Percentiles rank a stretch among this genome's conserved stretches.
Evolutionary conservation across 2,797 vertebrate species (phyloP).

Genomic region (Clarias pachynema): DNA sequence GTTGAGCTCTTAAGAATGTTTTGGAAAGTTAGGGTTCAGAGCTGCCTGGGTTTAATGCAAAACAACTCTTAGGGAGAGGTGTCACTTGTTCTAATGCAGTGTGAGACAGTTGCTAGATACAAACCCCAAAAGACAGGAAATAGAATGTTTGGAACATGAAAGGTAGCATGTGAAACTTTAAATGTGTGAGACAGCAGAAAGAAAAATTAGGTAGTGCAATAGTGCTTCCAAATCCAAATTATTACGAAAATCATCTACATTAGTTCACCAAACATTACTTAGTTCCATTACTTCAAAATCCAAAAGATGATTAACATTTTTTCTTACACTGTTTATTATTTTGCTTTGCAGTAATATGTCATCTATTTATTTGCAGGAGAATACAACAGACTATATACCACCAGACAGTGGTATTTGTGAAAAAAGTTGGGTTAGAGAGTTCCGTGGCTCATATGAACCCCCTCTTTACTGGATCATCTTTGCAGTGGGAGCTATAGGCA

Average conservation of each 20-base stretch:
- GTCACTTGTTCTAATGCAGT: slow-evolving; percentile 27
- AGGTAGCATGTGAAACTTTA: slow-evolving; percentile 7
- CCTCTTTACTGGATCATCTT: slow-evolving; percentile 85
- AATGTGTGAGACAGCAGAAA: slow-evolving; percentile 28
- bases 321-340: neutral
- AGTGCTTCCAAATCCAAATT: neutral
- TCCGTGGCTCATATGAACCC: slow-evolving; percentile 76
- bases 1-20: slow-evolving; percentile 33
- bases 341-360: neutral
- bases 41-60: slow-evolving; percentile 33
- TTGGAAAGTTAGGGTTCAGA: slow-evolving; percentile 24
- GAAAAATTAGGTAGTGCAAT: neutral
- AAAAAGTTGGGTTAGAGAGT: slow-evolving; percentile 70
- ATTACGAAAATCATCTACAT: neutral
- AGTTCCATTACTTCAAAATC: neutral
- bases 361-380: slow-evolving; percentile 8
- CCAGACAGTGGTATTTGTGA: slow-evolving; percentile 60
- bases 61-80: slow-evolving; percentile 38
- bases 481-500: slow-evolving; percentile 79
- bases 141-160: slow-evolving; percentile 16
- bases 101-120: slow-evolving; percentile 36
- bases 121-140: slow-evolving; percentile 59
- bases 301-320: neutral
- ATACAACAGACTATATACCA: slow-evolving; percentile 22
- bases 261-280: neutral